Conservation (phyloP, 2,888 invertebrate species). For the Callimorpha dominula region DNA sequence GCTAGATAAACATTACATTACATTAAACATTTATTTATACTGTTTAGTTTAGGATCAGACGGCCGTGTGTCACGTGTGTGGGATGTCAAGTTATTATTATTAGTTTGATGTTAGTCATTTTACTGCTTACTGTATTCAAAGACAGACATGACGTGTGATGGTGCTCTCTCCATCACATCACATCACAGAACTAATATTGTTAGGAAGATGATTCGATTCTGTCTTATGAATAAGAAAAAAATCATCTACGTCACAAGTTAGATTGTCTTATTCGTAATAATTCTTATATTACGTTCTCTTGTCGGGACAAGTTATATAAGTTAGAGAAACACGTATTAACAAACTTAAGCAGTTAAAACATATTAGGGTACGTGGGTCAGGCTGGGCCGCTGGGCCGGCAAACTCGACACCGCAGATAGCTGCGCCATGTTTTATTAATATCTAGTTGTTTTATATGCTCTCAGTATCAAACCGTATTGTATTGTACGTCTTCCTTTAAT, state of each 20-base stretch:
- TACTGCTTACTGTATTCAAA: neutral
- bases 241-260: neutral
- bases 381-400: constrained; percentile 1
- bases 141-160: neutral
- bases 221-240: neutral
- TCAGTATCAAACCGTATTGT: neutral
- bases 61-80: no score
- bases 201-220: neutral
- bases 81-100: neutral
- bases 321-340: constrained; percentile 4
- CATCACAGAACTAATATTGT: no score
- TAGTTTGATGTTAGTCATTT: neutral
- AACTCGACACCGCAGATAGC: neutral
- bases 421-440: neutral
- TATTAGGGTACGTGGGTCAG: constrained; percentile 20
- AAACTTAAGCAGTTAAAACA: constrained; percentile 14
- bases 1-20: neutral
- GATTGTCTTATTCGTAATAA: neutral
- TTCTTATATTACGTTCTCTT: constrained; percentile 3
- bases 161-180: neutral
- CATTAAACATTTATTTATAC: no score
- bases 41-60: no score
- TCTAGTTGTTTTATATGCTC: neutral
- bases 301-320: constrained; percentile 8
- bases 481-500: neutral